These are phyloP conservation scores for Phoeniculus purpureus DNA, from an alignment of 2,797 vertebrate genomes.

Conservation along the genomic window DNA sequence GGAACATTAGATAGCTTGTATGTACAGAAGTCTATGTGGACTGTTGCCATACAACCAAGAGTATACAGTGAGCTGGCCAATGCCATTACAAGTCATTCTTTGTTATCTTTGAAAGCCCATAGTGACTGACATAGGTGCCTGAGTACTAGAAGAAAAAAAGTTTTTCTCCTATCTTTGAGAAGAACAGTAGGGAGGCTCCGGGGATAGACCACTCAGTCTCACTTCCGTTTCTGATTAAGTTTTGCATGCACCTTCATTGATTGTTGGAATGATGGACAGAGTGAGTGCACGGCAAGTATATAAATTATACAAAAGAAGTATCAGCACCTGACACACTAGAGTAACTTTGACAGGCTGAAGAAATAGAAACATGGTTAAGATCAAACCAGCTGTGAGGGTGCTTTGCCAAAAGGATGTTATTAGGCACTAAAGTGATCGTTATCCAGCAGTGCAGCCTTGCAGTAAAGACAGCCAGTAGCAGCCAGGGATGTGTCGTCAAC, in stretches of 20 bases:
- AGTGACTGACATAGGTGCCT: not conserved
- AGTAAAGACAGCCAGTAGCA: not conserved
- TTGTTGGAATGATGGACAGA: not conserved
- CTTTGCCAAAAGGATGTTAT: not conserved
- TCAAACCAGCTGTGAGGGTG: not conserved
- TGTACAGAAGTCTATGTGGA: rapidly evolving
- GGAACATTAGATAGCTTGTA: not conserved
- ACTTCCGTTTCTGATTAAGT: not conserved
- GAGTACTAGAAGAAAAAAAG: not conserved
- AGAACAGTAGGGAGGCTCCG: not conserved
- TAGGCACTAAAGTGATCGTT: not conserved
- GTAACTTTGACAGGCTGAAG: not conserved
- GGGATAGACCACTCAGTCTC: not conserved
- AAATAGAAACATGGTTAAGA: not conserved
- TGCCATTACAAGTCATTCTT: not conserved
- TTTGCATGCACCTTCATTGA: not conserved
- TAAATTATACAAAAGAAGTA: not conserved
- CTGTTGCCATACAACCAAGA: not conserved
- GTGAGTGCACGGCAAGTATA: not conserved
- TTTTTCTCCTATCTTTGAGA: not conserved
- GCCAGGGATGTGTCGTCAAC: not conserved
- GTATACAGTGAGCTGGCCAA: not conserved
- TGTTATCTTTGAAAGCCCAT: not conserved
- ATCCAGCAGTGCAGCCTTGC: not conserved
- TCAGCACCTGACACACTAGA: not conserved